Evolutionary conservation across 2,113 vertebrate genomes (phyloP), one percentile per base, ranked within the genome.

Genomic region (Pyxicephalus adspersus): DNA sequence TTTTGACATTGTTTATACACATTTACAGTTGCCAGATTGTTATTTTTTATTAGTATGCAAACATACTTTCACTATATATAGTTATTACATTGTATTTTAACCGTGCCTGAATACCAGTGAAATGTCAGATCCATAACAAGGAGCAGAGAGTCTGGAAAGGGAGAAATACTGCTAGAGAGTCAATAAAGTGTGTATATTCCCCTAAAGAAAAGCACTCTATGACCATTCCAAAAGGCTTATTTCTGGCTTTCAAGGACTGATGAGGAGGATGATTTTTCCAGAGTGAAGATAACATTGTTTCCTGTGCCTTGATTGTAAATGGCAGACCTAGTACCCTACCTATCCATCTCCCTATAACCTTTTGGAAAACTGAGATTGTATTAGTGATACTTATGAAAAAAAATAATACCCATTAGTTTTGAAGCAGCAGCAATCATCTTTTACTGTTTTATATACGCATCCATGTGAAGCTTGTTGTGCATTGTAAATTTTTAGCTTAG

Each of bases 11-110:
- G 83, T 92, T 91, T 84, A 84, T 84, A 72, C 29, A 71, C 66
- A 73, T 84, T 90, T 89, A 64, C 72, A 88, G 87, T 89, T 86
- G 84, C 73, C 80, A 89, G 81, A 70, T 85, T 66, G 54, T 86
- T 90, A 86, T 86, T 92, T 91, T 90, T 87, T 91, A 89, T 91
- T 87, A 87, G 78, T 82, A 80, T 66, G 88, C 86, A 80, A 90
- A 90, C 28, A 84, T 83, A 88, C 23, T 34, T 86, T 87, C 86
- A 66, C 89, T 93, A 90, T 91, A 89, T 89, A 87, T 90, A 91
- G 78, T 3, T 88, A 78, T 85, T 85, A 83, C 85, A 84, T 85
- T 92, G 75, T 90, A 89, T 90, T 92, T 89, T 88, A 88, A 83
- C 87, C 75, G 0, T 55, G 60, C 80, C 83, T 81, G 83, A 89